Base-by-base conservation (phyloP, 2,797 vertebrate genomes). In the Typhlichthys subterraneus region DNA sequence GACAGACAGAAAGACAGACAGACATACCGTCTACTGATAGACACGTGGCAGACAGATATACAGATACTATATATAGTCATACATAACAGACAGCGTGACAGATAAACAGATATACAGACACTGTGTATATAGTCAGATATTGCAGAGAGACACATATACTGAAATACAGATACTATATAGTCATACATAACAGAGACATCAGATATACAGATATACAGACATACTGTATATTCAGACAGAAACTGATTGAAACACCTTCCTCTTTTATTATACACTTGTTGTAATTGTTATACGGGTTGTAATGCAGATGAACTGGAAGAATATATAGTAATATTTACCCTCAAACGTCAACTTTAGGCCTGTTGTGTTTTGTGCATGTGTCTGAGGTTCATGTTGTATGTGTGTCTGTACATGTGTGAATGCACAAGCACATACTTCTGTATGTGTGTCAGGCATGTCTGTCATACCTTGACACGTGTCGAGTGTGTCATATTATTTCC, bases 281-380 rank as follows among this genome's bases (percentile, higher is more conserved):
- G 33, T 33, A 33, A 33, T 33, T 5, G 33, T 33, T 5, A 49
- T 8, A 54, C 5, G 45, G 23, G 23, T 23, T 23, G 3, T 23
- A 54, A 70, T 33, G 33, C n/a, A n/a, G 19, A 46, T 10, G 51
- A 0, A 12, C 50, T 54, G 59, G 1, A 2, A 79, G 57, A 72
- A 73, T 70, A 60, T 69, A 57, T 55, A 69, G 51, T 66, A 57
- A 67, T 46, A 23, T 67, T 33, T 53, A 63, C 65, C 72, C 69
- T 45, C 63, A 15, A 77, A 64, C 15, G 48, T 69, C 55, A 38
- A 38, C 33, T 38, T 1, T 38, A 38, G 7, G 8, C 33, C 7
- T 38, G 33, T 23, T 38, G 33, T 38, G 33, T 38, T 38, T 38
- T 38, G 33, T 38, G 33, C 8, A 9, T 9, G 33, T 38, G 33